Conservation (phyloP, 2,888 invertebrate species). For the Myopa testacea region DNA sequence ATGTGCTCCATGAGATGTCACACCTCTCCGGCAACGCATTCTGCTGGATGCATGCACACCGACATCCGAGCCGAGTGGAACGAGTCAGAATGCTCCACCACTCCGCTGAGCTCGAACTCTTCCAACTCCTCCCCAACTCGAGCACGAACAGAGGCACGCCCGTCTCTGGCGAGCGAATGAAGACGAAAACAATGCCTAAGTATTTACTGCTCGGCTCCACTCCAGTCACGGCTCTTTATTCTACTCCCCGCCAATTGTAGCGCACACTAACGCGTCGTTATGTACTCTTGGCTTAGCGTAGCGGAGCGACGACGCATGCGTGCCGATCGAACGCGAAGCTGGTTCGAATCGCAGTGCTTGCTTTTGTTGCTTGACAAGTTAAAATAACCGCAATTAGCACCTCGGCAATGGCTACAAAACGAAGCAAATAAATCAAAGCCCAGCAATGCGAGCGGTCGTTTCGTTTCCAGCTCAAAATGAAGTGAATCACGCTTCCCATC, state of each 20-base stretch:
- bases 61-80: background rate
- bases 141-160: constrained; percentile 30
- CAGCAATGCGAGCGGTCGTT: background rate
- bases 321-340: constrained; percentile 18
- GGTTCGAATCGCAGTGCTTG: background rate
- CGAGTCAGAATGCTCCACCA: background rate
- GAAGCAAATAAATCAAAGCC: background rate
- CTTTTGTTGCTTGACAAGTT: constrained; percentile 8
- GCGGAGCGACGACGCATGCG: constrained; percentile 33
- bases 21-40: background rate
- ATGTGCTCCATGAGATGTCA: background rate
- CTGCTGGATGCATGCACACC: background rate
- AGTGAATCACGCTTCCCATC: too few relatives aligned
- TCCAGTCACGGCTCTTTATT: background rate
- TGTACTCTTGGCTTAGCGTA: background rate
- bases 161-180: constrained; percentile 27
- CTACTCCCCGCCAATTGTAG: background rate
- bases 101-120: background rate
- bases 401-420: background rate
- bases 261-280: background rate
- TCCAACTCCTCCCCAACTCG: constrained; percentile 4
- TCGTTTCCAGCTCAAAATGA: background rate
- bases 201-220: constrained; percentile 6
- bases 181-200: constrained; percentile 28
- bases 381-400: constrained; percentile 11